Evolutionary conservation across 2,888 invertebrate genomes (phyloP).

Genomic region (Ormyrus pomaceus): DNA sequence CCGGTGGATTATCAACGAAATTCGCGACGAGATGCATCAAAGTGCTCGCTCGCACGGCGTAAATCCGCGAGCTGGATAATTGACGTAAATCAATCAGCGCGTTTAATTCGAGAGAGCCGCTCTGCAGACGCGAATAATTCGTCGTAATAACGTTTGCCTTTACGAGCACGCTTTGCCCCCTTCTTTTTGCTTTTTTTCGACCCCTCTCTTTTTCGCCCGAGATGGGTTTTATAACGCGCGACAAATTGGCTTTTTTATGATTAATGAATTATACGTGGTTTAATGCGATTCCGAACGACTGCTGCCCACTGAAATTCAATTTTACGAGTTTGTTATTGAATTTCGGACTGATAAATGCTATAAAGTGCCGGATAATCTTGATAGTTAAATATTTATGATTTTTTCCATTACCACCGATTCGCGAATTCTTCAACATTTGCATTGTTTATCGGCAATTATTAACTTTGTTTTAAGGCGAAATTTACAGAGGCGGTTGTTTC

Average conservation of each 20-base stretch:
- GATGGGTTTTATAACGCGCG: constrained; percentile 13
- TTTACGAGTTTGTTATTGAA: background rate
- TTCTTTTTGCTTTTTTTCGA: background rate
- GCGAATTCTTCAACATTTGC: background rate
- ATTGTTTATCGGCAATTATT: background rate
- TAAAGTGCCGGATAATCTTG: background rate
- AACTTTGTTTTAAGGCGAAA: background rate
- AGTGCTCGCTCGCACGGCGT: constrained; percentile 6
- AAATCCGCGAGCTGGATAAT: constrained; percentile 34
- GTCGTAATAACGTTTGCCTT: constrained; percentile 33
- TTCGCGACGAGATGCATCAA: background rate
- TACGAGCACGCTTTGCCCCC: background rate
- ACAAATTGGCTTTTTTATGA: constrained; percentile 22
- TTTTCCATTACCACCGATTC: background rate
- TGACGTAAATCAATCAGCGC: constrained; percentile 47
- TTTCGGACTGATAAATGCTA: background rate
- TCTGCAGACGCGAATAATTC: constrained; percentile 32
- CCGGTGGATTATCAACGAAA: constrained; percentile 7
- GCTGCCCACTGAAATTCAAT: constrained; percentile 57
- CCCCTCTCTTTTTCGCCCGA: background rate
- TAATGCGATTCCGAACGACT: constrained; percentile 3
- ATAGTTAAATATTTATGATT: background rate
- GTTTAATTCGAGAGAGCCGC: constrained; percentile 24
- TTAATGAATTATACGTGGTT: constrained; percentile 35
- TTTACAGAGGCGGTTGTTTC: too few relatives aligned